phyloP scores from a whole-genome alignment of 2,113 vertebrate species.

The Balaeniceps rex region DNA sequence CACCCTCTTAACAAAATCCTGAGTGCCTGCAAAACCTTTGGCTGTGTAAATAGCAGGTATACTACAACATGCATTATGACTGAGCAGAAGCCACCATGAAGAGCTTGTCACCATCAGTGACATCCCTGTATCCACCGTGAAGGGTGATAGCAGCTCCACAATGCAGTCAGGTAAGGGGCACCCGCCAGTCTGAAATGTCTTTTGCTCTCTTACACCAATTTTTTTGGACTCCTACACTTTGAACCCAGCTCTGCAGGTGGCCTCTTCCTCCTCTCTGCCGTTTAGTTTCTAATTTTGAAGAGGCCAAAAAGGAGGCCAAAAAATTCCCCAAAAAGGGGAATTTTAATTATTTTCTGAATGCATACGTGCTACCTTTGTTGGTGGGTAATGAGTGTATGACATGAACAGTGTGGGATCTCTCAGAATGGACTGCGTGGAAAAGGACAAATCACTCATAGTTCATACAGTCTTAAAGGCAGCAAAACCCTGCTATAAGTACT shows the following conservation, averaged over 20 bases:
- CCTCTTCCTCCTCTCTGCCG: background rate
- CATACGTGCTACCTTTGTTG: background rate
- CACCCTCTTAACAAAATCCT: background rate
- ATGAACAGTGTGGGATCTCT: background rate
- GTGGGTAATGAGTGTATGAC: background rate
- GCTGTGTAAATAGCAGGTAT: background rate
- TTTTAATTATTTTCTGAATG: background rate
- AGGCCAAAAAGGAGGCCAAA: background rate
- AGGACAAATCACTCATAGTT: background rate
- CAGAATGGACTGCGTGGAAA: background rate
- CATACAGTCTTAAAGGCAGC: background rate
- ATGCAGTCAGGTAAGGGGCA: background rate
- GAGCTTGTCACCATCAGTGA: background rate
- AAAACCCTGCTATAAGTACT: background rate
- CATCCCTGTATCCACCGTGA: background rate
- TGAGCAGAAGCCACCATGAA: background rate
- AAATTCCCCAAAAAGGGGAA: no score
- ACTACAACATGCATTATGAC: accelerated
- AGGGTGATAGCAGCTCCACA: background rate
- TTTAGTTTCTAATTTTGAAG: background rate
- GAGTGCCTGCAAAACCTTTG: background rate
- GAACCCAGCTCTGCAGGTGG: background rate
- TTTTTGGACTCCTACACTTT: background rate
- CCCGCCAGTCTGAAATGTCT: background rate
- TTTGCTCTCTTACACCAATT: background rate